Conservation (phyloP, 2,888 invertebrate species). For the Calameuta filiformis region DNA sequence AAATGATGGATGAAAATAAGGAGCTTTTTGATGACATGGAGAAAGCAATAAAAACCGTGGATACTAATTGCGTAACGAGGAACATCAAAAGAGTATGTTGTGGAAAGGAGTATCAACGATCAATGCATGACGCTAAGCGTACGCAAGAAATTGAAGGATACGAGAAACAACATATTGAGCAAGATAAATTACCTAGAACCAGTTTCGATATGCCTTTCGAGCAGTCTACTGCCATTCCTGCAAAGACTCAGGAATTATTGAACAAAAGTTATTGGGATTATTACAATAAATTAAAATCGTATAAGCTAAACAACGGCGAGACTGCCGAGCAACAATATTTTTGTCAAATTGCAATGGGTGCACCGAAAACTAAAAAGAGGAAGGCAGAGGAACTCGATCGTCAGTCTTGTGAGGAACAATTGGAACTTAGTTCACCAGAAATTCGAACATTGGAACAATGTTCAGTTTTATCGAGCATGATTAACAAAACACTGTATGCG, state of each 20-base stretch:
- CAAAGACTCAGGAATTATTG: constrained; percentile 49
- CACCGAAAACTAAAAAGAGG: constrained; percentile 34
- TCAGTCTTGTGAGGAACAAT: constrained; percentile 15
- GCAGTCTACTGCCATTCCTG: constrained; percentile 37
- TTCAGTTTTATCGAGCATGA: constrained; percentile 51
- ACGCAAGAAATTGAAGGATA: not conserved
- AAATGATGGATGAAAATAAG: not conserved
- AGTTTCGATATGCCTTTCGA: constrained; percentile 10
- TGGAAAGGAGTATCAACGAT: not conserved
- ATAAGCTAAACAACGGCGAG: constrained; percentile 25
- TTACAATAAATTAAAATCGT: constrained; percentile 44
- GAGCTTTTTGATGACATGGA: not conserved
- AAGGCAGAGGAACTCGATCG: constrained; percentile 20
- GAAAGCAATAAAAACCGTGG: not conserved
- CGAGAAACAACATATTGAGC: not conserved
- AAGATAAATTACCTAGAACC: not conserved
- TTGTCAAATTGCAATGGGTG: constrained; percentile 34
- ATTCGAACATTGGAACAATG: constrained; percentile 49
- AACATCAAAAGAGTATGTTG: not conserved
- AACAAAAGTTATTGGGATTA: constrained; percentile 56
- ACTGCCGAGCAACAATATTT: constrained; percentile 34
- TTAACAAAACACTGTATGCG: constrained; percentile 51
- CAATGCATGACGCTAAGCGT: not conserved
- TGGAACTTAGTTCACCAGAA: constrained; percentile 30
- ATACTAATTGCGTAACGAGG: not conserved